Evolutionary conservation across 2,888 invertebrate species (phyloP).

Genomic region (Drosophila prostipennis): DNA sequence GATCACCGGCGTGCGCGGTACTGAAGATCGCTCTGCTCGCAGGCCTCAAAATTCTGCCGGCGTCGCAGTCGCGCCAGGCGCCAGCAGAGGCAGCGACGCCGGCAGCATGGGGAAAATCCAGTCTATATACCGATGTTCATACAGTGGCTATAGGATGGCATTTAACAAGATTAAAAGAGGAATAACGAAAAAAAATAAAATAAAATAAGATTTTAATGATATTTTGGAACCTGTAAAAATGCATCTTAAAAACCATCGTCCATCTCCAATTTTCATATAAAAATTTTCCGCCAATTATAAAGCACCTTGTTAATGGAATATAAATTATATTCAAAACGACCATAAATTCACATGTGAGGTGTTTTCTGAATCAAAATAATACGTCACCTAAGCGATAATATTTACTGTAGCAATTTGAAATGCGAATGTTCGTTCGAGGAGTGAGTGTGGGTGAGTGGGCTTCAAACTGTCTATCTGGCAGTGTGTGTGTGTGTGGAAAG

Average conservation of each 20-base stretch:
- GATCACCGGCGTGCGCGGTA: slow-evolving; percentile 76
- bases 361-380: slow-evolving; percentile 16
- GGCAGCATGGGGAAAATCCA: slow-evolving; percentile 26
- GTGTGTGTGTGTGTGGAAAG: slow-evolving; percentile 39
- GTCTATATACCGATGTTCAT: slow-evolving; percentile 16
- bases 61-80: slow-evolving; percentile 14
- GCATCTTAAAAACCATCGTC: no score
- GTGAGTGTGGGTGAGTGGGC: slow-evolving; percentile 17
- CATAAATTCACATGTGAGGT: slow-evolving; percentile 15
- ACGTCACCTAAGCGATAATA: slow-evolving; percentile 19
- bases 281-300: slow-evolving; percentile 4
- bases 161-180: no score
- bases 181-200: no score
- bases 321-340: slow-evolving; percentile 12
- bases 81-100: slow-evolving; percentile 11
- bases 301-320: background rate
- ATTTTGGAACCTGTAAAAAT: no score
- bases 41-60: slow-evolving; percentile 22
- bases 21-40: slow-evolving; percentile 64
- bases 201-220: no score
- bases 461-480: slow-evolving; percentile 18
- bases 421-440: slow-evolving; percentile 21
- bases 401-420: slow-evolving; percentile 29
- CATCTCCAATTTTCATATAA: no score
- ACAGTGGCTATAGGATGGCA: slow-evolving; percentile 9